Conservation (phyloP, 1,140 invertebrate species). For the Cyclargus thomasi region DNA sequence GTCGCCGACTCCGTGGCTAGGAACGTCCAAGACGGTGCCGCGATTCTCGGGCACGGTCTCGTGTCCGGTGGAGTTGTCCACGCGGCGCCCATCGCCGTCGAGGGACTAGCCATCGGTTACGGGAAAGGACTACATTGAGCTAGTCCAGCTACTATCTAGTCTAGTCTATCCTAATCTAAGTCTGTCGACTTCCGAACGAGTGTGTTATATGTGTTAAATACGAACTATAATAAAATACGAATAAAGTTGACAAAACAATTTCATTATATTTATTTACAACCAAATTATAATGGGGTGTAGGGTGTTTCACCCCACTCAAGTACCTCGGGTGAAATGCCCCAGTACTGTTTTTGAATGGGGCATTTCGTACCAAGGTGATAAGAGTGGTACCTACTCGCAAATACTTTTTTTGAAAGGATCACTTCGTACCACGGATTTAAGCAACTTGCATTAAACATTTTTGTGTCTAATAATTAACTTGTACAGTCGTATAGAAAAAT, state of each 20-base stretch:
- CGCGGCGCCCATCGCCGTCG: background rate
- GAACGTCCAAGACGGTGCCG: constrained; percentile 19
- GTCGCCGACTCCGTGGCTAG: constrained; percentile 59
- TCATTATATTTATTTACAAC: background rate
- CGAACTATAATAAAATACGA: constrained; percentile 8
- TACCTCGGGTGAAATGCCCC: background rate
- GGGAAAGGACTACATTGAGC: constrained; percentile 10
- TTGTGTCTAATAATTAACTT: no score
- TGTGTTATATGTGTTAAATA: constrained; percentile 13
- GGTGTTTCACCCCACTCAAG: background rate
- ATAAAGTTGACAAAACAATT: background rate
- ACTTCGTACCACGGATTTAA: no score
- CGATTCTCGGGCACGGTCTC: background rate
- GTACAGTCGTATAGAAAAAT: no score
- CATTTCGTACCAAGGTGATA: no score
- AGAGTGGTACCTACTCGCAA: no score
- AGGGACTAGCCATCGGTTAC: background rate
- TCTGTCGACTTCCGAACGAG: constrained; percentile 9
- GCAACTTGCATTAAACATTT: no score
- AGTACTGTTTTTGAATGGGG: background rate
- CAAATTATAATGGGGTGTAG: background rate
- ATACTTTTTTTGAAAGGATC: no score
- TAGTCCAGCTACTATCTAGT: background rate
- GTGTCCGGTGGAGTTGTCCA: background rate
- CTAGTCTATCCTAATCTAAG: constrained; percentile 14